Evolutionary conservation across 1,140 invertebrate genomes (phyloP).

Genomic region (Zaprionus inermis): DNA sequence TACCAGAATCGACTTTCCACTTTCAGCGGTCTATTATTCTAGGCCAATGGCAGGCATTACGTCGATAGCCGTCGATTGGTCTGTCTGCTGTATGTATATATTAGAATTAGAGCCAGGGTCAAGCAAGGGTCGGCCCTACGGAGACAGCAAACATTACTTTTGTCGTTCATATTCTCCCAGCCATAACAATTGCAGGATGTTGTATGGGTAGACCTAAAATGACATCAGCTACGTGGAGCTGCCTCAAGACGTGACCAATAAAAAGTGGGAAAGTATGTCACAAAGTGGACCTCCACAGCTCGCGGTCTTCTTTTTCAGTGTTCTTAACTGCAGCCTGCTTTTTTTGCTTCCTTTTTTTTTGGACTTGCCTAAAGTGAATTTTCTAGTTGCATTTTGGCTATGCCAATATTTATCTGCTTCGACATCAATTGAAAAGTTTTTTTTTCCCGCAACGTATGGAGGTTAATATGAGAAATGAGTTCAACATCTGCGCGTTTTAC

Average conservation of each 20-base stretch:
- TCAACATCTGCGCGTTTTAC: slow-evolving; percentile 66
- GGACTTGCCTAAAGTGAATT: slow-evolving; percentile 28
- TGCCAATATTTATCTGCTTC: slow-evolving; percentile 18
- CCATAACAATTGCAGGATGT: slow-evolving; percentile 8
- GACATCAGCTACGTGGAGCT: neutral
- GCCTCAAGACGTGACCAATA: slow-evolving; percentile 41
- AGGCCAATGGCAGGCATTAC: slow-evolving; percentile 24
- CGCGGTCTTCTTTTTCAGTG: slow-evolving; percentile 21
- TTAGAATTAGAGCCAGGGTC: slow-evolving; percentile 3
- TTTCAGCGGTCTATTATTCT: slow-evolving; percentile 8
- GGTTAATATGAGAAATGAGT: slow-evolving; percentile 71
- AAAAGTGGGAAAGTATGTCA: slow-evolving; percentile 62
- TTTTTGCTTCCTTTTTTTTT: slow-evolving; percentile 14
- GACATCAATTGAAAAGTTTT: slow-evolving; percentile 37
- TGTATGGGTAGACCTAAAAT: neutral
- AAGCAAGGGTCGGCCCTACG: slow-evolving; percentile 12
- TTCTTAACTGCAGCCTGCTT: slow-evolving; percentile 21
- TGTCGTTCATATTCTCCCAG: neutral
- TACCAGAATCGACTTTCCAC: slow-evolving; percentile 9
- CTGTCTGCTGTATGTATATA: neutral
- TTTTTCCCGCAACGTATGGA: slow-evolving; percentile 35
- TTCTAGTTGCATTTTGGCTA: slow-evolving; percentile 26
- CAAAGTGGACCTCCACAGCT: slow-evolving; percentile 49
- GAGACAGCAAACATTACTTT: slow-evolving; percentile 21
- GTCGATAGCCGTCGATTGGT: slow-evolving; percentile 2